Evolutionary conservation across 2,888 invertebrate genomes (phyloP), one percentile per base, ranked within the genome.

Genomic region (Stomorhina lunata): DNA sequence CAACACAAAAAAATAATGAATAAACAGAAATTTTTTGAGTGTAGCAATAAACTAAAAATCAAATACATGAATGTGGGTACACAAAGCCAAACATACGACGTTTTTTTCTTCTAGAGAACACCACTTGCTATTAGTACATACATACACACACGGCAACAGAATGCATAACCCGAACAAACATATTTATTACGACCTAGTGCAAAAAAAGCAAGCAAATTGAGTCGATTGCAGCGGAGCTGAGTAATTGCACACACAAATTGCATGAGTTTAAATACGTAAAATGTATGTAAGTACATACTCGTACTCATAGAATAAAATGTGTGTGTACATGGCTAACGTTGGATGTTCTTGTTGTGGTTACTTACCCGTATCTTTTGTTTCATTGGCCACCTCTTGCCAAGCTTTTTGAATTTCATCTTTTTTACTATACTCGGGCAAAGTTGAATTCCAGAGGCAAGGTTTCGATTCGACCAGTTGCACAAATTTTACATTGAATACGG

Each of bases 331-430:
- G 50, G 17, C 27, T 15, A n/a, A n/a, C n/a, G n/a, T n/a, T n/a
- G n/a, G 32, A 25, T 40, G 66, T 32, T 32, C 27, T 65, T 68
- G 73, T 57, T 79, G 69, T 65, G 57, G 40, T 69, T 73, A 84
- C 86, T 85, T 86, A 90, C 89, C 89, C 85, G 90, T 88, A 81
- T 89, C 90, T 88, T 89, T 90, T 80, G 88, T 90, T 71, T 89
- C 89, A 82, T 88, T 89, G 84, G 90, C 89, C 73, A 90, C 89
- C 84, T 88, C 88, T 84, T 89, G 90, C 89, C 89, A 89, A 79
- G 90, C 90, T 71, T 85, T 86, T 84, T 90, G 89, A 32, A 89
- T 88, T 84, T 90, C 90, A 81, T 89, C 89, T 86, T 89, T 89
- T 71, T 90, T 90, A 83, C 89, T 89, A 45, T 89, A 89, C 65